These are phyloP conservation scores for Loris lydekkerianus DNA, from an alignment of 2,797 vertebrate species.

Conservation along the genomic window DNA sequence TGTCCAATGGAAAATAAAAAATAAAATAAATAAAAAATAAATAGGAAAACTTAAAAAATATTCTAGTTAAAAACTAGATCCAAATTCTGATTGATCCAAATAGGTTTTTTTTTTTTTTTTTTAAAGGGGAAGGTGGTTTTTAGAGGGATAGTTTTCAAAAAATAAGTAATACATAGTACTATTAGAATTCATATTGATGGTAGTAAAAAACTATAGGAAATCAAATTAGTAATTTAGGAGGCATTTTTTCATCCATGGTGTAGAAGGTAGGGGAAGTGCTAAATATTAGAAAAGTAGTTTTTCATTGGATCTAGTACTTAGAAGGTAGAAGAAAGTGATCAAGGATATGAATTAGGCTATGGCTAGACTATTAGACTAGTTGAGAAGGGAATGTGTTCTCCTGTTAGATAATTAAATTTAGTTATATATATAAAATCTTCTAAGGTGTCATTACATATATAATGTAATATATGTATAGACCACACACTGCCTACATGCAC, in stretches of 20 bases:
- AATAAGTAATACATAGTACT: background rate
- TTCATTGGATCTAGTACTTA: slow-evolving; percentile 10
- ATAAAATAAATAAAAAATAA: background rate
- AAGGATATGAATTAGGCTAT: background rate
- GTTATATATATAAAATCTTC: background rate
- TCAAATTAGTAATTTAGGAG: background rate
- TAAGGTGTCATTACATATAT: background rate
- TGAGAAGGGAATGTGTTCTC: background rate
- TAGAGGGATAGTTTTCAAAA: background rate
- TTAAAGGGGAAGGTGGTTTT: background rate
- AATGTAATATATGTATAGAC: background rate
- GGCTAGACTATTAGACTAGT: background rate
- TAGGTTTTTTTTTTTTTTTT: background rate
- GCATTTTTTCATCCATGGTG: background rate
- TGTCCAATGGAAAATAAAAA: background rate
- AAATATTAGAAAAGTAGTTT: background rate
- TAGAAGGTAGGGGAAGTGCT: background rate
- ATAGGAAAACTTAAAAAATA: background rate
- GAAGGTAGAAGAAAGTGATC: background rate
- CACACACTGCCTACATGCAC: background rate
- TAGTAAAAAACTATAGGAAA: background rate
- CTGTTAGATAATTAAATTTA: background rate
- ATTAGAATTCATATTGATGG: slow-evolving; percentile 1
- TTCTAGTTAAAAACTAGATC: background rate
- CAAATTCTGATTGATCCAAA: background rate